Evolutionary conservation across 2,888 invertebrate genomes (phyloP).

Genomic region (Scaptomyza reducta): DNA sequence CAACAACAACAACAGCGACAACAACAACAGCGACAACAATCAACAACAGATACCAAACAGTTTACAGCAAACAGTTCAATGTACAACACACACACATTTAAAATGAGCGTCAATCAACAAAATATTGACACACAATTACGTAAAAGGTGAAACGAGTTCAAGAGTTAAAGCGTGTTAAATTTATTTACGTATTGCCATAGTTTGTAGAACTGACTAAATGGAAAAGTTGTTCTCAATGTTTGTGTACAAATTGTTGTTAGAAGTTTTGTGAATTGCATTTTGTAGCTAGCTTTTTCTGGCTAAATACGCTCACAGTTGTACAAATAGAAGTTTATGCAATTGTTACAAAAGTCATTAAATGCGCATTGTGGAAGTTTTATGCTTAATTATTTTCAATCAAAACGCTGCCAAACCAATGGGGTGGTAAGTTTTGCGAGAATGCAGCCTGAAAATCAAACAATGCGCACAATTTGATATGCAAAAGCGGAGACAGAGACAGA

Average conservation of each 20-base stretch:
- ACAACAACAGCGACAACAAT: conserved; percentile 4
- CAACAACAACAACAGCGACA: conserved; percentile 2
- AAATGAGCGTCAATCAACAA: conserved; percentile 3
- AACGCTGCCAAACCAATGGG: conserved; percentile 5
- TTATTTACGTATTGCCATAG: neutral
- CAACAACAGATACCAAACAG: conserved; percentile 12
- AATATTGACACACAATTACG: conserved; percentile 28
- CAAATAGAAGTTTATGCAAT: conserved; percentile 38
- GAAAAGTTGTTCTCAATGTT: neutral
- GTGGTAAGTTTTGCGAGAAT: neutral
- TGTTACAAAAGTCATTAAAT: conserved; percentile 46
- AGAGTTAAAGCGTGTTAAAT: neutral
- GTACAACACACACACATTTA: conserved; percentile 8
- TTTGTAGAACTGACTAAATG: neutral
- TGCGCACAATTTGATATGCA: conserved; percentile 37
- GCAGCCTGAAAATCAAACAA: conserved; percentile 12
- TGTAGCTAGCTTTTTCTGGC: conserved; percentile 5
- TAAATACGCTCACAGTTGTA: conserved; percentile 36
- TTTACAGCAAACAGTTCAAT: conserved; percentile 11
- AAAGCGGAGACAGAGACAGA: conserved; percentile 7
- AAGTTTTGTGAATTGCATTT: no score
- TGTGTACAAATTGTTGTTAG: neutral
- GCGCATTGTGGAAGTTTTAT: conserved; percentile 48
- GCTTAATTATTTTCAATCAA: conserved; percentile 51
- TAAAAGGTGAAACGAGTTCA: neutral